Conservation (phyloP, 2,797 vertebrate genomes). For the Naso thynnoides region DNA sequence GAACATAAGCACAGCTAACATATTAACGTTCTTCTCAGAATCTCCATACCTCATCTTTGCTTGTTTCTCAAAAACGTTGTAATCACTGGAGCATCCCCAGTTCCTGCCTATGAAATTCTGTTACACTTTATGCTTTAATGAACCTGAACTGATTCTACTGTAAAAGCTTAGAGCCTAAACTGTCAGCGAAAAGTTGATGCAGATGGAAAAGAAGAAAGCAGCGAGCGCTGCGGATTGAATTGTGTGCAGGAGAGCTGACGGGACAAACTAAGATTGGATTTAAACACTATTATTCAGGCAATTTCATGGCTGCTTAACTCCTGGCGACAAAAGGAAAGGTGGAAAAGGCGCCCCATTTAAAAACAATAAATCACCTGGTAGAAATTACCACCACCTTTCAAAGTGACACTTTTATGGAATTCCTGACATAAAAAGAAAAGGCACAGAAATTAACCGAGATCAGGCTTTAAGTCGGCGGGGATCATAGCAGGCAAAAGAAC, state of each 20-base stretch:
- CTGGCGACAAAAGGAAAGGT: slow-evolving; percentile 80
- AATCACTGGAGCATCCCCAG: slow-evolving; percentile 4
- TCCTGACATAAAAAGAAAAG: slow-evolving; percentile 85
- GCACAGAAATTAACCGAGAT: slow-evolving; percentile 90
- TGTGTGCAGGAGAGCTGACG: slow-evolving; percentile 73
- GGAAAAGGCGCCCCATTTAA: slow-evolving; percentile 85
- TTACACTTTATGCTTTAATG: slow-evolving; percentile 47
- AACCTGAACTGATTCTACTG: slow-evolving; percentile 51
- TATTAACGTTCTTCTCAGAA: not conserved
- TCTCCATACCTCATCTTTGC: not conserved
- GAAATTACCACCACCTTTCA: slow-evolving; percentile 88
- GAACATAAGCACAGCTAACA: no score
- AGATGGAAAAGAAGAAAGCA: slow-evolving; percentile 83
- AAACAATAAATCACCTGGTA: slow-evolving; percentile 93
- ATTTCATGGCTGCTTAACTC: slow-evolving; percentile 97
- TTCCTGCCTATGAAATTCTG: slow-evolving; percentile 21
- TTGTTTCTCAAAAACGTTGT: slow-evolving; percentile 7
- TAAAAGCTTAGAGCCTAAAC: slow-evolving; percentile 53
- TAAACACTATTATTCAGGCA: slow-evolving; percentile 96
- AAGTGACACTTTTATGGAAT: slow-evolving; percentile 92
- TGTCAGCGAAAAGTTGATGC: slow-evolving; percentile 54
- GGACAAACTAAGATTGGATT: slow-evolving; percentile 92
- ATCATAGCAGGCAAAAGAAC: slow-evolving; percentile 63
- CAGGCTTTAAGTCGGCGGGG: slow-evolving; percentile 86
- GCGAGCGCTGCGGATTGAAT: slow-evolving; percentile 63